Base-by-base conservation (phyloP, 2,113 vertebrate species). In the Peromyscus polionotus region DNA sequence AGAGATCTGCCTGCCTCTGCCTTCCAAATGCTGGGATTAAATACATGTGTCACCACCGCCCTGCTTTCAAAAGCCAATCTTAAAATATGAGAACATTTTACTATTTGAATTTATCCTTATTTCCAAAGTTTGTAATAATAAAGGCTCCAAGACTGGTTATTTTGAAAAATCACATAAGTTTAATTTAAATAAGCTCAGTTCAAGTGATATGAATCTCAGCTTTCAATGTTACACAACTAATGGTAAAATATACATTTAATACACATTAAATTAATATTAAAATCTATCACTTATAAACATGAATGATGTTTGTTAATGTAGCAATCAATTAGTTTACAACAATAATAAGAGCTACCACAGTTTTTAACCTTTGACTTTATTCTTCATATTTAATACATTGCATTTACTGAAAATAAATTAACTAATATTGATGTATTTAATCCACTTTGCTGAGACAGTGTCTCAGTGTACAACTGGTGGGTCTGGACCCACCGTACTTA, bases 141-240 rank as follows among this genome's bases (percentile, higher is more conserved):
- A 84, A 48, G n/a, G 22, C 48, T 65, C 24, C 33, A 36, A 59
- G 48, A 76, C 28, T 42, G 72, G 10, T 65, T 33, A 31, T 24
- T 93, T 88, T 89, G 7, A 92, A 91, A 96, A 92, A 65, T 63
- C 33, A 91, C 91, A 77, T 73, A 36, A 91, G 6, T 91, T 93
- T 93, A 89, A 87, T 63, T 8, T 24, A 72, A 73, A 73, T 88
- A 31, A 93, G 89, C 28, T 84, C 14, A 89, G n/a, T 33, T 88
- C 39, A 85, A 65, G 24, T 17, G 45, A 73, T 80, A n/a, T 36
- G 36, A 95, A 87, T 65, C 90, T 93, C 7, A 81, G 59, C 70
- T 87, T 73, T 22, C 89, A 95, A 81, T 70, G 77, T 79, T 88
- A 95, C 79, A 72, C 67, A 90, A 61, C 4, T 36, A 76, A 83